Evolutionary conservation across 1,140 invertebrate genomes (phyloP), one percentile per base, ranked within the genome.

Genomic region (Heliconius congener): DNA sequence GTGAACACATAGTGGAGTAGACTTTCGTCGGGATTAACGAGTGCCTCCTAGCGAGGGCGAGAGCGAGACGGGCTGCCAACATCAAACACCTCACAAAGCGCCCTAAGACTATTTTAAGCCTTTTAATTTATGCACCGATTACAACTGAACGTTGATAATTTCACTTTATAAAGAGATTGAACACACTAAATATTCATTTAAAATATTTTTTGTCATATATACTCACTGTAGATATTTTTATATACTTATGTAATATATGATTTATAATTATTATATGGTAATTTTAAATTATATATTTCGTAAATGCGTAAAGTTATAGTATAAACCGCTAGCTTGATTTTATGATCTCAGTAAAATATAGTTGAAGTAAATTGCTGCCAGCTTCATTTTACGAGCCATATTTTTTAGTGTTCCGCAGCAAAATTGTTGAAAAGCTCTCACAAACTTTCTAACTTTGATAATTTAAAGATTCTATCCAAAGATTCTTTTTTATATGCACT

Each of bases 61-160:
- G 46, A 79, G 73, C 73, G 78, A 73, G 73, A 79, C 46, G 71
- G 39, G 70, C 66, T 72, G 60, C 70, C 39, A 80, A 73, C 50
- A 76, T 74, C n/a, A 73, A 76, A 27, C 9, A 30, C 30, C 78
- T 76, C 52, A 52, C 66, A 76, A 76, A 76, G 18, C 78, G 46
- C 50, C 42, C 37, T 18, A 50, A 71, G 60, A 71, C 42, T 66
- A 77, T 71, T 76, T 72, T 60, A 74, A 75, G 78, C 66, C 57
- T 74, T 75, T 75, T 79, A 75, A 79, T 79, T 74, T 73, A 78
- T 75, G 78, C 78, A 72, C 39, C 46, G 73, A 60, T 75, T 79
- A 76, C 74, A 50, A 42, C 66, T 37, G 70, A 80, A 76, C 74
- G 74, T 39, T 46, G 42, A 60, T 46, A 34, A 71, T 50, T 79